Evolutionary conservation across 2,797 vertebrate genomes (phyloP).

Genomic region (Sebastes flavidus): DNA sequence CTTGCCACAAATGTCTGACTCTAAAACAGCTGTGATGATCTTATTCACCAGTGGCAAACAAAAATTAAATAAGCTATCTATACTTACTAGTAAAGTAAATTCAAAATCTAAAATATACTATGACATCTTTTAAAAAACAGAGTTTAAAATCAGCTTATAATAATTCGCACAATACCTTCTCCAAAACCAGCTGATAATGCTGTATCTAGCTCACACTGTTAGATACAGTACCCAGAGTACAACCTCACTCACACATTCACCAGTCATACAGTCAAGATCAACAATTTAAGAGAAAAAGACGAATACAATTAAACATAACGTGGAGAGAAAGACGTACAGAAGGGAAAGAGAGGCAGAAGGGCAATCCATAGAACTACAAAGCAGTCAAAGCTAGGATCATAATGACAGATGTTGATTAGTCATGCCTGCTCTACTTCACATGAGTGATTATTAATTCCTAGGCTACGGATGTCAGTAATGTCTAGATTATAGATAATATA

Average conservation of each 20-base stretch:
- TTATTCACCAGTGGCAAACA: slow-evolving; percentile 22
- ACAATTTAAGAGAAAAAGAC: slow-evolving; percentile 15
- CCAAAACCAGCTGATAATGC: slow-evolving; percentile 17
- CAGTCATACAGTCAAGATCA: slow-evolving; percentile 36
- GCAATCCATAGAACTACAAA: slow-evolving; percentile 62
- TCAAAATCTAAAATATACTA: slow-evolving; percentile 19
- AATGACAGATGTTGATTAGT: slow-evolving; percentile 78
- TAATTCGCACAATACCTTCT: slow-evolving; percentile 5
- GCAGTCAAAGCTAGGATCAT: slow-evolving; percentile 68
- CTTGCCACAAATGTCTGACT: neutral
- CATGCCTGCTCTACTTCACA: slow-evolving; percentile 81
- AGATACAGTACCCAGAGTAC: neutral
- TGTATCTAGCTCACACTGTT: slow-evolving; percentile 20
- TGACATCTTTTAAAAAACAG: slow-evolving; percentile 23
- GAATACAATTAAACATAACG: slow-evolving; percentile 8
- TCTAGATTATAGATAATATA: slow-evolving; percentile 81
- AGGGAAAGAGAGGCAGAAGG: slow-evolving; percentile 44
- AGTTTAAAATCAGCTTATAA: slow-evolving; percentile 8
- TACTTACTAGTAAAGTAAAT: slow-evolving; percentile 1
- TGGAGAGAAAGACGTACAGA: slow-evolving; percentile 25
- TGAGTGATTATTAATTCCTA: slow-evolving; percentile 79
- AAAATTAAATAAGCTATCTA: slow-evolving; percentile 8
- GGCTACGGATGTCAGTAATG: slow-evolving; percentile 76
- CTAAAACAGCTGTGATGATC: neutral
- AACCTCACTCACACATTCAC: slow-evolving; percentile 23